Percentiles rank a stretch among this genome's conserved stretches.
Conservation (phyloP, 2,888 invertebrate genomes). For the Allolobophora icterica region DNA sequence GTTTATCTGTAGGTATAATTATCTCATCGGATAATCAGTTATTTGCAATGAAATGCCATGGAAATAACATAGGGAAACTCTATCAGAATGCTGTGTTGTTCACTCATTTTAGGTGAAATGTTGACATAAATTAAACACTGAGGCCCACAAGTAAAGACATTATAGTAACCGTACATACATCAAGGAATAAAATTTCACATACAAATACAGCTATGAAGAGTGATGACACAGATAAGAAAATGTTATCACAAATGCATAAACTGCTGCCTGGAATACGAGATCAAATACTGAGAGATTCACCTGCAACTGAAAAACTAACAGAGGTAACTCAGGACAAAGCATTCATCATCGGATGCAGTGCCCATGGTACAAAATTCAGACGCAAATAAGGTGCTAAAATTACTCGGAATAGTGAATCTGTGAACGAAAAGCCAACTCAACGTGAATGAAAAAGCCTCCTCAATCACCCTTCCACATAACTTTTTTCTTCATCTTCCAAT, state of each 20-base stretch:
- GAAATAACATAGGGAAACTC: not conserved
- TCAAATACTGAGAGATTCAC: not conserved
- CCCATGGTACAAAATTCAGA: not conserved
- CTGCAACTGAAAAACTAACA: not conserved
- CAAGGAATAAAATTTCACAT: not conserved
- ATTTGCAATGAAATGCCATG: not conserved
- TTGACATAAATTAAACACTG: not conserved
- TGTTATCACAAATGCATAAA: not conserved
- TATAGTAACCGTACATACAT: too few species aligned
- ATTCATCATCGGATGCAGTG: not conserved
- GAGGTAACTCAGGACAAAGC: not conserved
- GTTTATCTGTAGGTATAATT: not conserved
- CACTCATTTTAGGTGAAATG: not conserved
- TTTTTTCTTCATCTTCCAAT: too few species aligned
- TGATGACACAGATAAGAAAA: conserved; percentile 11
- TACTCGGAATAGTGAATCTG: not conserved
- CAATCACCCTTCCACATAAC: not conserved
- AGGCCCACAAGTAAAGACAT: not conserved
- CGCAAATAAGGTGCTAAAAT: not conserved
- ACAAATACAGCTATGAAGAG: not conserved
- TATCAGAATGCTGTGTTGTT: not conserved
- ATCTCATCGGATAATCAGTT: not conserved
- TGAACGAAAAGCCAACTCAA: not conserved
- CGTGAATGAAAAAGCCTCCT: too few species aligned
- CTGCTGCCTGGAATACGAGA: not conserved